Evolutionary conservation across 2,888 invertebrate genomes (phyloP).

Genomic region (Cerastoderma edule): DNA sequence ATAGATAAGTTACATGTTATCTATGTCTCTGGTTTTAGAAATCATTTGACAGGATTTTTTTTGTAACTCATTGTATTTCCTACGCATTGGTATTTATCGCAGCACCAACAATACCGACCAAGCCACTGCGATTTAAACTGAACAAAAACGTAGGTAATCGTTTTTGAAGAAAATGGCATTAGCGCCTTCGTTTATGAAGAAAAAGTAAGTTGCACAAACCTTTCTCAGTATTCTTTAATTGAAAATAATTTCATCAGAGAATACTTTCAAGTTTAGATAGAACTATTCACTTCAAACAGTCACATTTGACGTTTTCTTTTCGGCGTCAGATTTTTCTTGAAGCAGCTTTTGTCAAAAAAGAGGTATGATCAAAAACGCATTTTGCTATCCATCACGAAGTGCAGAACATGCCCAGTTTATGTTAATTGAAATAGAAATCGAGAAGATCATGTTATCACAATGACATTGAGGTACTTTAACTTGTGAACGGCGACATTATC

Average conservation of each 20-base stretch:
- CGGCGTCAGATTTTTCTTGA: background rate
- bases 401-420: too few relatives aligned
- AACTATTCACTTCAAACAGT: too few relatives aligned
- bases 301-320: background rate
- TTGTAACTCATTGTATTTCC: slow-evolving; percentile 2
- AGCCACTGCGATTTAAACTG: slow-evolving; percentile 11
- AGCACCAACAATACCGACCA: background rate
- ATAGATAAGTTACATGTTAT: too few relatives aligned
- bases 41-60: too few relatives aligned
- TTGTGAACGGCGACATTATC: too few relatives aligned
- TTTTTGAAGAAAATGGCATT: background rate
- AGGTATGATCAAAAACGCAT: too few relatives aligned
- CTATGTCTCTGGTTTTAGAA: too few relatives aligned
- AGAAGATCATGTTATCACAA: background rate
- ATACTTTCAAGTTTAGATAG: too few relatives aligned
- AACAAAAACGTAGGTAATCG: background rate
- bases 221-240: background rate
- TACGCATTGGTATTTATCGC: background rate
- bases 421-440: background rate
- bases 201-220: slow-evolving; percentile 1
- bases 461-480: background rate
- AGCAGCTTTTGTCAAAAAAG: background rate
- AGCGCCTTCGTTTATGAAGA: slow-evolving; percentile 10
- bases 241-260: background rate
- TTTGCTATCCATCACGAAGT: too few relatives aligned